Base-by-base conservation (phyloP, 2,797 vertebrate species). In the Denticeps clupeoides region DNA sequence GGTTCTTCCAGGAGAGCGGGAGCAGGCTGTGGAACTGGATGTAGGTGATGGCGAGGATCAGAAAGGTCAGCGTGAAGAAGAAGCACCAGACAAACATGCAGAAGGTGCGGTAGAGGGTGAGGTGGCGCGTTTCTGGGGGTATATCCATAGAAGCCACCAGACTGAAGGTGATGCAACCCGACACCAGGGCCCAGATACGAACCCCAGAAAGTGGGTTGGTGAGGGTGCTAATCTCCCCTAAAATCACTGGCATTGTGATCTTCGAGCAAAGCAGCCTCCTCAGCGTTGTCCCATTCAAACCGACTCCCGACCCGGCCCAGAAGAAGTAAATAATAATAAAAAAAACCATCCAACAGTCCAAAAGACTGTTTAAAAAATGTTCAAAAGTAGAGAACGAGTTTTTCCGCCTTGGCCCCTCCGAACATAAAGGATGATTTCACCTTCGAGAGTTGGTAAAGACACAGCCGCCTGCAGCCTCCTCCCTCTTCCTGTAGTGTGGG, bases 1-100 rank as follows among this genome's bases (percentile, higher is more conserved):
- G 62, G 72, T 85, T 85, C 67, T 84, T 84, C 84, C 84, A 86
- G 45, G 84, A 85, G 21, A 84, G 21, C 2, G 78, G 79, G 41
- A 85, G 50, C 42, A 85, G 75, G 64, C 68, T 85, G 72, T 84
- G 81, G 40, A 85, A 80, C 64, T 84, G 83, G 50, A 83, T 67
- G 64, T 75, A 51, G 62, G 70, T 76, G 47, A 85, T 64, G 18
- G 75, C 48, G 41, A 83, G 69, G 53, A 85, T 73, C 7, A 84
- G 61, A 44, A 82, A 65, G 2, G 79, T 79, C 1, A 81, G 45
- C 42, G 47, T 49, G 62, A 86, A 85, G 65, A 82, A 84, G 59
- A 81, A 69, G 62, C 82, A 79, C 84, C 84, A 86, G 56, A 49
- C 71, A 19, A 74, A 76, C 77, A 83, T 81, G 67, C 80, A 81